Percentiles rank a stretch among this genome's conserved stretches.
These are phyloP conservation scores for Paguma larvata DNA, from an alignment of 2,797 vertebrate genomes.

Conservation along the genomic window DNA sequence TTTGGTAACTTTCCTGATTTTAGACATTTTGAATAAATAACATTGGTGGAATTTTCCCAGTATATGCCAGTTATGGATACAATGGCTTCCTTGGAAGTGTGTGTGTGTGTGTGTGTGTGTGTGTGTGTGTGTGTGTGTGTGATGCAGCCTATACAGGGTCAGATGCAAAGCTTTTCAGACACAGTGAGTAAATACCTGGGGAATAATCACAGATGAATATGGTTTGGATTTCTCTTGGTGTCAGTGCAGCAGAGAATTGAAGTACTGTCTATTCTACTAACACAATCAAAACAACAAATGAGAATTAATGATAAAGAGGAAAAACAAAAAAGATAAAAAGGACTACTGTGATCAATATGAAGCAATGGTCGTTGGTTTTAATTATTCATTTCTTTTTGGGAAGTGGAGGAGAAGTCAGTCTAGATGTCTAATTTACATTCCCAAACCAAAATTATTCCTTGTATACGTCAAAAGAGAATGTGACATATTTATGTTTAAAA, in stretches of 20 bases:
- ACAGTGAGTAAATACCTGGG: background rate
- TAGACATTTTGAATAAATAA: background rate
- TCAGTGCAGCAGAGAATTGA: background rate
- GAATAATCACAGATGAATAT: background rate
- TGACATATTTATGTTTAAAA: background rate
- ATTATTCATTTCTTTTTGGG: background rate
- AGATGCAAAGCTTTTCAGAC: background rate
- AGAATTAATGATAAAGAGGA: background rate
- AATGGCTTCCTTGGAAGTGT: background rate
- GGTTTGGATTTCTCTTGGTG: background rate
- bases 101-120: too few species aligned
- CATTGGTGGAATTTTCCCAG: background rate
- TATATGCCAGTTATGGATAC: background rate
- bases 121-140: too few species aligned
- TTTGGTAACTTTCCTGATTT: background rate
- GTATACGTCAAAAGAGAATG: background rate
- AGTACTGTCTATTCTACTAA: background rate
- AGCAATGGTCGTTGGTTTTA: background rate
- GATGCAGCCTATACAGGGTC: background rate
- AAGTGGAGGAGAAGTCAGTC: background rate
- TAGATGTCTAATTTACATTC: background rate
- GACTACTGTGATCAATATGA: background rate
- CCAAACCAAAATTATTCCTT: background rate
- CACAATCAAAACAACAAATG: background rate
- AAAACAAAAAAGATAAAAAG: background rate